phyloP scores from a whole-genome alignment of 2,797 vertebrate genomes.

The Kryptolebias ocellatus region DNA sequence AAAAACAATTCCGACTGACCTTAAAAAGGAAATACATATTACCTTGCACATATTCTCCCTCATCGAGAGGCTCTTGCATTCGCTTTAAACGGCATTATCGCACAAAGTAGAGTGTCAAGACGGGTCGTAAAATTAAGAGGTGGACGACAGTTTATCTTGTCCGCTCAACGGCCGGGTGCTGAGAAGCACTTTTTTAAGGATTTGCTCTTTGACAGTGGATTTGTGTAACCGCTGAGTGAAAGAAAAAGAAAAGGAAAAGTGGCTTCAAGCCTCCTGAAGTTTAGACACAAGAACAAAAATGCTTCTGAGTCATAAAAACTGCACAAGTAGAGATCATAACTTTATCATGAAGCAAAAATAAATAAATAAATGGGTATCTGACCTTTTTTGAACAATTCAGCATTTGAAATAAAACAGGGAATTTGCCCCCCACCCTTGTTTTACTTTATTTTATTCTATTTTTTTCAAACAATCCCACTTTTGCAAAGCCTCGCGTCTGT shows the following conservation, averaged over 20 bases:
- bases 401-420: slow-evolving; percentile 63
- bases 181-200: slow-evolving; percentile 63
- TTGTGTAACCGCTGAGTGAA: slow-evolving; percentile 64
- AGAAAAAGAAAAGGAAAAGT: slow-evolving; percentile 21
- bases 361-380: slow-evolving; percentile 42
- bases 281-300: slow-evolving; percentile 47
- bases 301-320: slow-evolving; percentile 57
- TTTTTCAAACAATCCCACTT: slow-evolving; percentile 58
- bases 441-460: slow-evolving; percentile 3
- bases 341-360: slow-evolving; percentile 61
- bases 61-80: slow-evolving; percentile 54
- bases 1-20: slow-evolving; percentile 84
- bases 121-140: slow-evolving; percentile 42
- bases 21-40: slow-evolving; percentile 83
- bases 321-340: slow-evolving; percentile 54
- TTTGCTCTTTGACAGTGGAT: slow-evolving; percentile 63
- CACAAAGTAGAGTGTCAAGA: slow-evolving; percentile 36
- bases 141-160: slow-evolving; percentile 41
- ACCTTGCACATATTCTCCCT: slow-evolving; percentile 72
- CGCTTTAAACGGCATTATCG: slow-evolving; percentile 50
- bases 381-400: slow-evolving; percentile 67
- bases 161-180: slow-evolving; percentile 48
- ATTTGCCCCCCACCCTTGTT: slow-evolving; percentile 35
- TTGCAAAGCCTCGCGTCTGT: slow-evolving; percentile 63
- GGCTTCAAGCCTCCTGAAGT: slow-evolving; percentile 56